A percentile compares a stretch with the other conserved stretches of the same genome.
Evolutionary conservation across 1,140 invertebrate genomes (phyloP).

Genomic region (Neodiprion virginianus): DNA sequence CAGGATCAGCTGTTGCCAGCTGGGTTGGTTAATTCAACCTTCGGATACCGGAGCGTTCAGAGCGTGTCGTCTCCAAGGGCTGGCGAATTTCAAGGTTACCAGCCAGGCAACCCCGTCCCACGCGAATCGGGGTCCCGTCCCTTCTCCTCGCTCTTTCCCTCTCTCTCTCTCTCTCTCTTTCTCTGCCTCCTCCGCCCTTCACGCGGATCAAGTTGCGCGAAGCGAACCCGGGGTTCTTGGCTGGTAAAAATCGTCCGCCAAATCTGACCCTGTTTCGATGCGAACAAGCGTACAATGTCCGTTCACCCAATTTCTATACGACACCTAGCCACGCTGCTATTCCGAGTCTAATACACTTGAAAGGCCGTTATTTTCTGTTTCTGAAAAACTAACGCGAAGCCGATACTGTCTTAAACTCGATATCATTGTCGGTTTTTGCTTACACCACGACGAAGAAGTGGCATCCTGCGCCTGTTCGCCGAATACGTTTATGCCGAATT

Average conservation of each 20-base stretch:
- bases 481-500: too few relatives aligned
- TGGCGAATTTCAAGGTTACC: background rate
- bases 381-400: background rate
- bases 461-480: too few relatives aligned
- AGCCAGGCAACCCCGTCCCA: background rate
- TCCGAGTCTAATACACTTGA: background rate
- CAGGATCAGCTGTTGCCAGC: background rate
- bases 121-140: background rate
- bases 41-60: background rate
- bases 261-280: too few relatives aligned
- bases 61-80: background rate
- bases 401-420: too few relatives aligned
- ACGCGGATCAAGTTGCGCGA: background rate
- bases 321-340: background rate
- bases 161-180: background rate
- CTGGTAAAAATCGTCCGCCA: too few relatives aligned
- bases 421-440: too few relatives aligned
- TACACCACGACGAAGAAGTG: too few relatives aligned
- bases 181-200: background rate
- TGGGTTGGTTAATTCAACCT: background rate
- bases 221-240: background rate
- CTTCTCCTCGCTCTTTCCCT: background rate
- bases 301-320: too few relatives aligned
- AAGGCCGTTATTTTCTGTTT: background rate
- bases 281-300: too few relatives aligned